Evolutionary conservation across 1,140 invertebrate species (phyloP).

Genomic region (Geopemphigus sp.): DNA sequence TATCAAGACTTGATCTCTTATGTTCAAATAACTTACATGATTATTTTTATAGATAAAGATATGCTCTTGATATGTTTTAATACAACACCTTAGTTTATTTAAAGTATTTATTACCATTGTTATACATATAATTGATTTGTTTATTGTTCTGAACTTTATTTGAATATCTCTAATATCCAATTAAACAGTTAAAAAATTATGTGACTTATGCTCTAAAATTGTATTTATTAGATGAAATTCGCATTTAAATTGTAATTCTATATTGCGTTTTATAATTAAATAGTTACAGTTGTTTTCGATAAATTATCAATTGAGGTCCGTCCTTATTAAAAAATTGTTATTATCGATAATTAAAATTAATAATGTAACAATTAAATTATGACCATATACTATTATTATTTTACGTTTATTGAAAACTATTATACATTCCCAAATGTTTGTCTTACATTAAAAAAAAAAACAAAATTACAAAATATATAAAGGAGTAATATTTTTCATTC

Average conservation of each 20-base stretch:
- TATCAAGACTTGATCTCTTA: slow-evolving; percentile 29
- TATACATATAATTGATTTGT: background rate
- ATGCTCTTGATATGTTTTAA: slow-evolving; percentile 1
- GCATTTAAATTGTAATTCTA: slow-evolving; percentile 38
- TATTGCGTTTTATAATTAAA: slow-evolving; percentile 26
- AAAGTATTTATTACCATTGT: slow-evolving; percentile 5
- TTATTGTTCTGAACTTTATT: slow-evolving; percentile 8
- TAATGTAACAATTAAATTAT: slow-evolving; percentile 29
- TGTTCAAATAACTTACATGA: background rate
- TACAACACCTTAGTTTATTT: slow-evolving; percentile 12
- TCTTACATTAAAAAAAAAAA: background rate
- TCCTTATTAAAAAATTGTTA: slow-evolving; percentile 36
- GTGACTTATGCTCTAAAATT: background rate
- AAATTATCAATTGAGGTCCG: slow-evolving; percentile 37
- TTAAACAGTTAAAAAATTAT: background rate
- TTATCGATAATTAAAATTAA: slow-evolving; percentile 1
- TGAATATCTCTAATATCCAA: background rate
- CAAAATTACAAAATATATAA: background rate
- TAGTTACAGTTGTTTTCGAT: slow-evolving; percentile 30
- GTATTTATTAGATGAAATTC: slow-evolving; percentile 10
- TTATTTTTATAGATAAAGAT: slow-evolving; percentile 3
- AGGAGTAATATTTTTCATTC: slow-evolving; percentile 9
- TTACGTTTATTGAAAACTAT: slow-evolving; percentile 13
- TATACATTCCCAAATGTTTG: slow-evolving; percentile 26
- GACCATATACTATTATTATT: slow-evolving; percentile 6